A percentile compares a stretch with the other conserved stretches of the same genome.
These are phyloP conservation scores for Drosophila azteca DNA, from an alignment of 1,140 invertebrate genomes.

Conservation along the genomic window DNA sequence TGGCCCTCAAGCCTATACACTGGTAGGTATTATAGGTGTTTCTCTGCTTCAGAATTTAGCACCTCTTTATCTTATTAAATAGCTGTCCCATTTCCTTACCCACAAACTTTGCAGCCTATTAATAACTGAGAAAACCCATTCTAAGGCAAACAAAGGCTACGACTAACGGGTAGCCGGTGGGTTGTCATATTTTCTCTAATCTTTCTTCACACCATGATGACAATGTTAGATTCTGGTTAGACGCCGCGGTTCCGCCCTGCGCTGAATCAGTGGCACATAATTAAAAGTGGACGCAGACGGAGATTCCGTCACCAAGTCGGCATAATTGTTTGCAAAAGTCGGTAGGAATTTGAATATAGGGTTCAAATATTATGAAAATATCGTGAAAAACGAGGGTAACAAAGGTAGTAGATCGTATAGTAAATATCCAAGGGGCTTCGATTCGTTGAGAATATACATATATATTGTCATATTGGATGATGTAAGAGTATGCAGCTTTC, in stretches of 20 bases:
- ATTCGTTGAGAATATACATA: not conserved
- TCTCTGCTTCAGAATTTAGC: not conserved
- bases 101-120: constrained; percentile 62
- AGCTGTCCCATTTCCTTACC: constrained; percentile 35
- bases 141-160: constrained; percentile 54
- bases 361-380: too few species aligned
- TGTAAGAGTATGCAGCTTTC: constrained; percentile 28
- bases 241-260: not conserved
- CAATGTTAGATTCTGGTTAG: constrained; percentile 2
- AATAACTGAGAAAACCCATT: constrained; percentile 32
- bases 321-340: not conserved
- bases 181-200: constrained; percentile 64
- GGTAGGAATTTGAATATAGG: not conserved
- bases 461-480: not conserved
- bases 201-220: constrained; percentile 53
- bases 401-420: too few species aligned
- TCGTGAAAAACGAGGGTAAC: too few species aligned
- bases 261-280: constrained; percentile 41
- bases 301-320: constrained; percentile 7
- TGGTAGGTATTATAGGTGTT: not conserved
- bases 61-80: not conserved
- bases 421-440: too few species aligned
- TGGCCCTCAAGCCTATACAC: too few species aligned
- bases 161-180: constrained; percentile 51
- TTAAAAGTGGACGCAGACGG: constrained; percentile 16